Conservation (phyloP, 2,888 invertebrate genomes). For the Polydesmus complanatus region DNA sequence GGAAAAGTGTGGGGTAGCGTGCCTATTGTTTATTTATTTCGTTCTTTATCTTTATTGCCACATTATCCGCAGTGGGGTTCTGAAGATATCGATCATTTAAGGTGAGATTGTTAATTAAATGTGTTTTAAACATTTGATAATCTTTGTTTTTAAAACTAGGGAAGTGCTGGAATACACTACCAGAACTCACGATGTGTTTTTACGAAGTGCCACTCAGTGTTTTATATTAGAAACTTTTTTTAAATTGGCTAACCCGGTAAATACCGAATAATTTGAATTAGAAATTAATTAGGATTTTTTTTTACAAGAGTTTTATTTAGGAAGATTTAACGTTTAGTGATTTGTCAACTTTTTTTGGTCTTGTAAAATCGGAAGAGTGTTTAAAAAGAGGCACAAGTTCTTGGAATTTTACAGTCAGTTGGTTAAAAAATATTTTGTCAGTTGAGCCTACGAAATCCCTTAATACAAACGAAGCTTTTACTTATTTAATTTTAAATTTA, state of each 20-base stretch:
- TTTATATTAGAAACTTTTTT: slow-evolving; percentile 7
- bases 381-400: slow-evolving; percentile 7
- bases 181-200: slow-evolving; percentile 4
- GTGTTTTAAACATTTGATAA: not conserved
- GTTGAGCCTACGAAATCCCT: not conserved
- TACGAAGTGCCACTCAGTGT: slow-evolving; percentile 7
- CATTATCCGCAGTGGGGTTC: slow-evolving; percentile 3
- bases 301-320: not conserved
- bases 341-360: slow-evolving; percentile 1
- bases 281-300: not conserved
- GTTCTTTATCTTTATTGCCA: not conserved
- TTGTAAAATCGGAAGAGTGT: slow-evolving; percentile 8
- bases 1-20: slow-evolving; percentile 15
- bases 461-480: no score
- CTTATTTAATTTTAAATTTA: no score
- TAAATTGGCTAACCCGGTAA: not conserved
- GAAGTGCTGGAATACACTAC: slow-evolving; percentile 1
- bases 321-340: slow-evolving; percentile 2
- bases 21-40: slow-evolving; percentile 3
- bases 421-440: not conserved
- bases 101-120: not conserved
- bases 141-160: not conserved
- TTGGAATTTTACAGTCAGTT: not conserved
- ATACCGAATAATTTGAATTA: not conserved
- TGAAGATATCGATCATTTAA: not conserved